These are phyloP conservation scores for Semibalanus balanoides DNA, from an alignment of 1,140 invertebrate genomes.

Conservation along the genomic window DNA sequence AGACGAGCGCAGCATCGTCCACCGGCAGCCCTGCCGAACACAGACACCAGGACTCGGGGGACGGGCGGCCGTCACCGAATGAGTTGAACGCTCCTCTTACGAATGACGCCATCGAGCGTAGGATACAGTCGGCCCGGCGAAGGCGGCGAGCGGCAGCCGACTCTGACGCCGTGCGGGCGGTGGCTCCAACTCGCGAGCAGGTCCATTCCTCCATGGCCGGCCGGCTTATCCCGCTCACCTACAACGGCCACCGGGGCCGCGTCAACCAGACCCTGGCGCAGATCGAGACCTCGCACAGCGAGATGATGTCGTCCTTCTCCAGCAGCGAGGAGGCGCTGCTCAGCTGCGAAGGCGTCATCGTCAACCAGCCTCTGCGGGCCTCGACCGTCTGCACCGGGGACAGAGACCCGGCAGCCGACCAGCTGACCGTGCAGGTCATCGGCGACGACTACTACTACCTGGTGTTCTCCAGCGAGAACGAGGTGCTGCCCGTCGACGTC, in stretches of 20 bases:
- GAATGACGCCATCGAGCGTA: slow-evolving; percentile 10
- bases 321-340: slow-evolving; percentile 56
- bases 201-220: neutral
- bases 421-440: slow-evolving; percentile 38
- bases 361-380: slow-evolving; percentile 51
- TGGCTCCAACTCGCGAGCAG: too few relatives aligned
- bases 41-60: too few relatives aligned
- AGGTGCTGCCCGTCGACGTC: slow-evolving; percentile 32
- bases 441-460: slow-evolving; percentile 64
- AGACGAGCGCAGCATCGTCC: too few relatives aligned
- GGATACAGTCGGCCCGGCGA: neutral
- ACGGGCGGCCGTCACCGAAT: too few relatives aligned
- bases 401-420: slow-evolving; percentile 4
- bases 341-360: slow-evolving; percentile 53
- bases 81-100: neutral
- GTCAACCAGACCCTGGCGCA: slow-evolving; percentile 21
- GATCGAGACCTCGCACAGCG: slow-evolving; percentile 38
- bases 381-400: slow-evolving; percentile 39
- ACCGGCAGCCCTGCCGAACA: too few relatives aligned
- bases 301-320: slow-evolving; percentile 64
- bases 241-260: slow-evolving; percentile 13
- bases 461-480: slow-evolving; percentile 65
- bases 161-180: too few relatives aligned
- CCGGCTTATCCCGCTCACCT: neutral
- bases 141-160: neutral